Conservation (phyloP, 2,888 invertebrate species). For the Epinotia brunnichana region DNA sequence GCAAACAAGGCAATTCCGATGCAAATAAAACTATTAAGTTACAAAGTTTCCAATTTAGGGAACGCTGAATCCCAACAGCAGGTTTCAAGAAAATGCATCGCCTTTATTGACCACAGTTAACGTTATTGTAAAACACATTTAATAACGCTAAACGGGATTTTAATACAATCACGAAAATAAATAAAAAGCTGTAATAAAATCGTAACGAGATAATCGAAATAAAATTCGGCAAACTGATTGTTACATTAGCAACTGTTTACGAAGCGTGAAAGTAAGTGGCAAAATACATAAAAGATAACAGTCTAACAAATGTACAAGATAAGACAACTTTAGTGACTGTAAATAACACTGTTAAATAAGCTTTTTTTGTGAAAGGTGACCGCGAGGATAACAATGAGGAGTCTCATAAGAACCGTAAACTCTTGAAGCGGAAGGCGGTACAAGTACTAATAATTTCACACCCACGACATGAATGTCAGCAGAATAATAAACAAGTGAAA, state of each 20-base stretch:
- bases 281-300: slow-evolving; percentile 42
- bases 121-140: slow-evolving; percentile 5
- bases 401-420: slow-evolving; percentile 44
- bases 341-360: slow-evolving; percentile 23
- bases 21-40: slow-evolving; percentile 44
- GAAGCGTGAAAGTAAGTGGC: slow-evolving; percentile 43
- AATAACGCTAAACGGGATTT: slow-evolving; percentile 26
- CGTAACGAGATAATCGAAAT: slow-evolving; percentile 33
- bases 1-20: slow-evolving; percentile 46
- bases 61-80: slow-evolving; percentile 26
- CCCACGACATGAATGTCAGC: slow-evolving; percentile 43
- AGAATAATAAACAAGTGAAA: slow-evolving; percentile 43
- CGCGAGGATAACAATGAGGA: slow-evolving; percentile 43
- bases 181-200: slow-evolving; percentile 25
- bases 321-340: slow-evolving; percentile 32
- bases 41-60: slow-evolving; percentile 40
- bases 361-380: slow-evolving; percentile 44
- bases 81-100: slow-evolving; percentile 27
- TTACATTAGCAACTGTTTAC: slow-evolving; percentile 42
- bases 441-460: slow-evolving; percentile 42
- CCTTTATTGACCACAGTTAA: slow-evolving; percentile 29
- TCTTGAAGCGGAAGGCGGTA: slow-evolving; percentile 42
- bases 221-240: slow-evolving; percentile 37
- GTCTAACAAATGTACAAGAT: slow-evolving; percentile 33
- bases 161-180: slow-evolving; percentile 12